phyloP scores from a whole-genome alignment of 1,140 invertebrate genomes.

The Rhopalosiphum maidis region DNA sequence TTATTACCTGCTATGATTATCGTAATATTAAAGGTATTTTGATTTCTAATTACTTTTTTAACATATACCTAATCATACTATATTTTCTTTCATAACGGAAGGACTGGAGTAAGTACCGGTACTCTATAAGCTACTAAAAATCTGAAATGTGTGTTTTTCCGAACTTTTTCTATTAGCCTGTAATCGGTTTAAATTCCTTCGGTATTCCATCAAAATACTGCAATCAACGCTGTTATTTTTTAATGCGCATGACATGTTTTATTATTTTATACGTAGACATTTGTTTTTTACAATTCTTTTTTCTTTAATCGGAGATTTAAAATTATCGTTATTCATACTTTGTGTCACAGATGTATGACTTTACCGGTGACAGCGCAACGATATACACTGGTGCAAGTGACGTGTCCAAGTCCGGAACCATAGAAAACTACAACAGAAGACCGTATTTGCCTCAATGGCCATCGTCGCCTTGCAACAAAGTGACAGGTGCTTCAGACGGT shows the following conservation, averaged over 20 bases:
- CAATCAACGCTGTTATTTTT: not conserved
- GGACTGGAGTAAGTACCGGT: not conserved
- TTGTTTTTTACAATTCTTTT: not conserved
- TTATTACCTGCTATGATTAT: not conserved
- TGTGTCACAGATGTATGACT: constrained; percentile 80
- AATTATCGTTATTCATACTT: not conserved
- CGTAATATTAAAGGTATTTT: not conserved
- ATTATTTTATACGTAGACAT: too few relatives aligned
- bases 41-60: not conserved
- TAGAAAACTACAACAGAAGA: constrained; percentile 78
- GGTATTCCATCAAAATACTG: too few relatives aligned
- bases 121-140: not conserved
- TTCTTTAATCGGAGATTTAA: not conserved
- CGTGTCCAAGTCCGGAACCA: constrained; percentile 70
- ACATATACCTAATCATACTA: not conserved
- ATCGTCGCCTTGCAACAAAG: constrained; percentile 74
- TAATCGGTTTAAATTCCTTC: not conserved
- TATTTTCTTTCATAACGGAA: not conserved
- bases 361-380: constrained; percentile 79
- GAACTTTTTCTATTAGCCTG: not conserved
- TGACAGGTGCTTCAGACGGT: constrained; percentile 83
- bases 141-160: not conserved
- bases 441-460: constrained; percentile 78
- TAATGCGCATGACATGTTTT: not conserved
- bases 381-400: constrained; percentile 77